Base-by-base conservation (phyloP, 1,140 invertebrate genomes). In the Orchestia grillus region DNA sequence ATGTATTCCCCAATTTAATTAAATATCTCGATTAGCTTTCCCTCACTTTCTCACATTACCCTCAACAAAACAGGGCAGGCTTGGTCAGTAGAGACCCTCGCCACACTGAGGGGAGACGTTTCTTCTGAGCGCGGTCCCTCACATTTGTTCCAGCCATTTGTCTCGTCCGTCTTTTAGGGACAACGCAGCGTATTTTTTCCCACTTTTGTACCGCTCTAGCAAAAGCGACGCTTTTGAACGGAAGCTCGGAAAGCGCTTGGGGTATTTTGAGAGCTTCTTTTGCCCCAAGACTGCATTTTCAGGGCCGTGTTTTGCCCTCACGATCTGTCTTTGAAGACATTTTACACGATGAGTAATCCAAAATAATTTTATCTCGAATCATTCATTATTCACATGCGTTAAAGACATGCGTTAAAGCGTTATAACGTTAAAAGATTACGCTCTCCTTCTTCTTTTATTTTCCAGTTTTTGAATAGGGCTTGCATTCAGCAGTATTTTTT, bases 81-180 rank as follows among this genome's bases (percentile, higher is more conserved):
- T n/a, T n/a, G 87, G 87, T 87, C 87, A 87, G 36, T 40, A n/a
- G 87, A 87, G 41, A 87, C 87, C 87, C 87, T 87, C 87, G 87
- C 36, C 87, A n/a, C 87, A 87, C 87, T 36, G 87, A 87, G 87
- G 87, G 87, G 87, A 87, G 87, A 87, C 87, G 87, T 87, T 87
- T 87, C 87, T 87, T 87, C 36, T 40, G 87, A 87, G 36, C 41
- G 36, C 87, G 41, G 87, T 53, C 87, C 87, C 87, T 87, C 87
- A 87, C 87, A 87, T 87, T 87, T 87, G 87, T 87, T 87, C 87
- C 87, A 36, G 41, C 36, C 36, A 87, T 87, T 87, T 87, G 87
- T 87, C 87, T 87, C 87, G 87, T 87, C 87, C 87, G 87, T 87
- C 87, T 87, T 87, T 87, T 87, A 87, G 87, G 87, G 87, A 87